Conservation (phyloP, 2,888 invertebrate species). For the Malthinus flaveolus region DNA sequence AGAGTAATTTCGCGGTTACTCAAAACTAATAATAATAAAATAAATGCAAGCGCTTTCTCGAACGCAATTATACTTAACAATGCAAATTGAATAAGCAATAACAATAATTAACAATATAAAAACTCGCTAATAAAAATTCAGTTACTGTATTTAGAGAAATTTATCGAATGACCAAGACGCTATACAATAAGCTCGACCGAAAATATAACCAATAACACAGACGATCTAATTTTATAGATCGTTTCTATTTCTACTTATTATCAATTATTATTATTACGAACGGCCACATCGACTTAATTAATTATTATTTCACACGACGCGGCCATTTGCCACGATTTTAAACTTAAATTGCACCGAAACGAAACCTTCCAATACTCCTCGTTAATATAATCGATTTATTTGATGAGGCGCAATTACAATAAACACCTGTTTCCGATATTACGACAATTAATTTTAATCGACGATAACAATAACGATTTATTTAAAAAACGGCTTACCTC, state of each 20-base stretch:
- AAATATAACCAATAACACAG: conserved; percentile 16
- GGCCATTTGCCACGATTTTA: no score
- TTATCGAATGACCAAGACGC: conserved; percentile 19
- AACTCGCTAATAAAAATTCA: neutral
- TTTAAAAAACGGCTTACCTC: conserved; percentile 69
- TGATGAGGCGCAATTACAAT: conserved; percentile 14
- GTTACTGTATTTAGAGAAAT: conserved; percentile 3
- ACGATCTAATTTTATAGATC: conserved; percentile 5
- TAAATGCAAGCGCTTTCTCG: neutral
- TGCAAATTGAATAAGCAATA: conserved; percentile 24
- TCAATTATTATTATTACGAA: conserved; percentile 6
- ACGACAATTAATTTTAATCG: conserved; percentile 14
- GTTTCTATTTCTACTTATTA: neutral
- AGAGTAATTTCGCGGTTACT: neutral
- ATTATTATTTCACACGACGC: neutral
- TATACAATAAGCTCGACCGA: conserved; percentile 6
- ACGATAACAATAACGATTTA: conserved; percentile 20
- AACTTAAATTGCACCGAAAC: no score
- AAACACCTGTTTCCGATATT: conserved; percentile 22
- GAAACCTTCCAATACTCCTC: no score
- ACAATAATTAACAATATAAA: conserved; percentile 5
- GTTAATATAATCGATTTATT: neutral
- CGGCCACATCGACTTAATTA: conserved; percentile 11
- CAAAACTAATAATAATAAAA: no score
- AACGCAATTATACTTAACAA: conserved; percentile 7